Conservation (phyloP, 35 echinoderm and acorn worm species). For the Heliocidaris erythrogramma region DNA sequence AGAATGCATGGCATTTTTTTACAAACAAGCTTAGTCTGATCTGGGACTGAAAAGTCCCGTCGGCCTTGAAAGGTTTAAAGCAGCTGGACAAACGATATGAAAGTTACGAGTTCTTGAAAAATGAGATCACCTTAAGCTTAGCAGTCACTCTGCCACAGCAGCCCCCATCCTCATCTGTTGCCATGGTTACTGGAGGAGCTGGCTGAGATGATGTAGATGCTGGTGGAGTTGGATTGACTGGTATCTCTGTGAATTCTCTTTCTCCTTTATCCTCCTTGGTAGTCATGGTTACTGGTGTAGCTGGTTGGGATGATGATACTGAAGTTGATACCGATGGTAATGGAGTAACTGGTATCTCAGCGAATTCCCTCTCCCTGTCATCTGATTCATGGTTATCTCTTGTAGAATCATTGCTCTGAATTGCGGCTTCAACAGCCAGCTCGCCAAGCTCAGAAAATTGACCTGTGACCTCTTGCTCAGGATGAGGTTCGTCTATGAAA, state of each 20-base stretch:
- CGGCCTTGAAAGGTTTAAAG: too few relatives aligned
- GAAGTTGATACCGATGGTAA: not conserved
- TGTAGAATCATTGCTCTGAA: too few relatives aligned
- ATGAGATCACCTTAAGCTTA: not conserved
- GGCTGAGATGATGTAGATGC: not conserved
- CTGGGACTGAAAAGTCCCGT: too few relatives aligned
- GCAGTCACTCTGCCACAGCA: not conserved
- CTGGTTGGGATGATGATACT: not conserved
- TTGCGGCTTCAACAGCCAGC: not conserved
- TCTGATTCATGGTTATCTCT: not conserved
- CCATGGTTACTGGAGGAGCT: not conserved
- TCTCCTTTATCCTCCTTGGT: not conserved
- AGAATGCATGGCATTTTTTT: too few relatives aligned
- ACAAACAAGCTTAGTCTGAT: too few relatives aligned
- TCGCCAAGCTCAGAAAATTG: not conserved
- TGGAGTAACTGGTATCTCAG: not conserved
- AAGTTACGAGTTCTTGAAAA: too few relatives aligned
- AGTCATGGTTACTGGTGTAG: not conserved
- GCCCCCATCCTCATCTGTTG: not conserved
- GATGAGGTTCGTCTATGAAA: not conserved
- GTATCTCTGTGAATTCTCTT: conserved; percentile 3
- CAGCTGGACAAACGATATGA: too few relatives aligned
- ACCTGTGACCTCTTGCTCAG: not conserved
- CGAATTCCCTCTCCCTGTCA: not conserved
- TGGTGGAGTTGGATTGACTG: not conserved